These are phyloP conservation scores for Dolichomitus sp. DNA, from an alignment of 2,888 invertebrate species.

Conservation along the genomic window DNA sequence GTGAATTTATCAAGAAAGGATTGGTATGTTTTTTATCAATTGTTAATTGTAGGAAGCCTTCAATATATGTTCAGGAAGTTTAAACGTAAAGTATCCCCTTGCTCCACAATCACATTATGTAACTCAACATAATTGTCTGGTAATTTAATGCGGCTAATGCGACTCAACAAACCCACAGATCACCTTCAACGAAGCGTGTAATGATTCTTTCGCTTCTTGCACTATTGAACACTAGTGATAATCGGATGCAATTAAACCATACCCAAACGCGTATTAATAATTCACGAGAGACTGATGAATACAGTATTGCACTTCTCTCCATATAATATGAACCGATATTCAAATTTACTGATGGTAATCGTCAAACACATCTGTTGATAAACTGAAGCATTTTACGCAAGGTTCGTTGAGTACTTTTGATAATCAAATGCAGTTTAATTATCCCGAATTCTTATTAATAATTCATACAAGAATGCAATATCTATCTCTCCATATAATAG, in stretches of 20 bases:
- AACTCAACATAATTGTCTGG: slow-evolving; percentile 14
- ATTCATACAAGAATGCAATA: not conserved
- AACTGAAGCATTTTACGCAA: slow-evolving; percentile 45
- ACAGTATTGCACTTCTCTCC: not conserved
- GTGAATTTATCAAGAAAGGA: not conserved
- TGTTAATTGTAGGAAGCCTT: not conserved
- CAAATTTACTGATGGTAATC: not conserved
- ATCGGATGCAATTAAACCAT: not conserved
- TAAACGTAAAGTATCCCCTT: not conserved
- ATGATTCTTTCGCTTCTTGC: slow-evolving; percentile 47
- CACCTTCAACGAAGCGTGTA: slow-evolving; percentile 35
- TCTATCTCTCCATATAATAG: not conserved
- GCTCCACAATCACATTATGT: not conserved
- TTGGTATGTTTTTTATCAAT: not conserved
- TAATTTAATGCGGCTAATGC: slow-evolving; percentile 30
- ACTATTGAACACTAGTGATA: slow-evolving; percentile 7
- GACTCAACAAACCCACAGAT: slow-evolving; percentile 17
- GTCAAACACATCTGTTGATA: slow-evolving; percentile 25
- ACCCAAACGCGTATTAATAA: slow-evolving; percentile 1
- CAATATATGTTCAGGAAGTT: not conserved
- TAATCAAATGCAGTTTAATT: not conserved
- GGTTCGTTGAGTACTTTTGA: not conserved
- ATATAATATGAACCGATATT: not conserved
- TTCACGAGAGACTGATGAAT: slow-evolving; percentile 1
- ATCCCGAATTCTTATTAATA: not conserved